Evolutionary conservation across 2,888 invertebrate species (phyloP).

Genomic region (Gibbula magus): DNA sequence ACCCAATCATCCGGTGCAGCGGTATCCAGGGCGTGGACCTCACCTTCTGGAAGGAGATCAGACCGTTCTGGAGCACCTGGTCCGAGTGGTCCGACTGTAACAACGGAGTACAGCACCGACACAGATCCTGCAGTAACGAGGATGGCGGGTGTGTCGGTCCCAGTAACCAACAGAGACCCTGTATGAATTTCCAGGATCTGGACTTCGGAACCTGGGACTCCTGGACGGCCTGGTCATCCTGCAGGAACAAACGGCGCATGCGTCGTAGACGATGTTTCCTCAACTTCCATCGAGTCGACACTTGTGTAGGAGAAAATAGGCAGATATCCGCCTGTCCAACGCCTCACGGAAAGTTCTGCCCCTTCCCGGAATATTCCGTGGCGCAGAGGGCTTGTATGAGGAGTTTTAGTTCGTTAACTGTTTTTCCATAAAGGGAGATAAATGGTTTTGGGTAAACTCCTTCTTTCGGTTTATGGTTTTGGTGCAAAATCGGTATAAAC

Average conservation of each 20-base stretch:
- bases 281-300: neutral
- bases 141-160: neutral
- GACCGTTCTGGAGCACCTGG: neutral
- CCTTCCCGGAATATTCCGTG: neutral
- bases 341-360: neutral
- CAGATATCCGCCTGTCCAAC: neutral
- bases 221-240: neutral
- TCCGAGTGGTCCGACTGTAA: neutral
- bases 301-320: neutral
- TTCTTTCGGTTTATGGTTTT: no score
- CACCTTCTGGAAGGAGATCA: neutral
- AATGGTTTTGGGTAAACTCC: no score
- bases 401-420: no score
- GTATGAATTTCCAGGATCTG: neutral
- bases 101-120: neutral
- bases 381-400: neutral
- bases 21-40: conserved; percentile 17
- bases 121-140: neutral
- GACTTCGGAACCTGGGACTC: neutral
- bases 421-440: no score
- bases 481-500: no score
- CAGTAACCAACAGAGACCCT: neutral
- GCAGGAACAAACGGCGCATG: neutral
- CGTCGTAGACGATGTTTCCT: neutral
- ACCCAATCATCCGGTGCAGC: conserved; percentile 1